Evolutionary conservation across 1,140 invertebrate genomes (phyloP), one percentile per base, ranked within the genome.

Genomic region (Hypothenemus hampei): DNA sequence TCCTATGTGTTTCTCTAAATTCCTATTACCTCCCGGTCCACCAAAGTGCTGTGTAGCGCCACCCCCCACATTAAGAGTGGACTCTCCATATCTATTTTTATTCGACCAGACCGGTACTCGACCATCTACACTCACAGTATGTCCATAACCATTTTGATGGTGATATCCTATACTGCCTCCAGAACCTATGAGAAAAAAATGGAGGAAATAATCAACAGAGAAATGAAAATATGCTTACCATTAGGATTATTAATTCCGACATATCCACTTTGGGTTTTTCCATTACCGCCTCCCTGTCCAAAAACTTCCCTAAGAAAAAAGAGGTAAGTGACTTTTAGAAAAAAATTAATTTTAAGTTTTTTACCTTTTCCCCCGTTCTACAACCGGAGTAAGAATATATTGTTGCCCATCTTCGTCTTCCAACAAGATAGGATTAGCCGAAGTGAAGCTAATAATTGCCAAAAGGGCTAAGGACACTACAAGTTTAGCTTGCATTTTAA

Each of bases 41-140:
- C 51, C 51, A 15, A 36, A 33, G 11, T 45, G 20, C 8, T 19
- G 19, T 15, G 18, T 46, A 7, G 20, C 41, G 13, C 51, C 51
- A 3, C 41, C 51, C 18, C 51, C 51, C 16, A 54, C 26, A 39
- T 54, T 54, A 0, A 54, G 15, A 1, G 51, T 54, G 1, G 51
- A 45, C 39, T 54, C 51, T 36, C 51, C 51, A 39, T 2, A 21
- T 4, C 39, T 20, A 20, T 54, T 54, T 21, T 54, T 54, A 21
- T 31, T 54, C 7, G 51, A 54, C 51, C 51, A 54, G 6, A 54
- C 51, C n/a, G 51, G 51, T 5, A 54, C 51, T 3, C 20, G 2
- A 7, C 19, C 51, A 26, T 54, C 51, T 18, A 37, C 19, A 19
- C 51, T 37, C 7, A 45, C 16, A 16, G 10, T 21, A 15, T 54